Evolutionary conservation across 2,797 vertebrate genomes (phyloP).

Genomic region (Iguana delicatissima): DNA sequence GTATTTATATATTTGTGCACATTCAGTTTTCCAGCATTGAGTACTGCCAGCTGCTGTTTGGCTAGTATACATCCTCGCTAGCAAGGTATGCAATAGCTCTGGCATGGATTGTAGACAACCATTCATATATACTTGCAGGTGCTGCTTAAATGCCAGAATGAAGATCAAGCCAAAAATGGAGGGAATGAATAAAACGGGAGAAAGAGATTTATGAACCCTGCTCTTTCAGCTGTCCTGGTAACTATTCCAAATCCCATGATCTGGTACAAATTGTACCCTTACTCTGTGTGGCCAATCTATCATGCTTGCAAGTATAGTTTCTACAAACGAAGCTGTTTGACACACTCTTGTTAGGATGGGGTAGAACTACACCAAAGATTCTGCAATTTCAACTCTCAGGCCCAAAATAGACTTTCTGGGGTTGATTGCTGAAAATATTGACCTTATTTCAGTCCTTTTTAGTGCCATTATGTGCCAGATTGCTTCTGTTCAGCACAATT

Average conservation of each 20-base stretch:
- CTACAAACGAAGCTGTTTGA: not conserved
- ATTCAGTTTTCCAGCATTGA: slow-evolving; percentile 33
- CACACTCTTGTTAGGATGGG: not conserved
- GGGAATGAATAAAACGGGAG: slow-evolving; percentile 47
- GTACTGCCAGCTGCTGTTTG: slow-evolving; percentile 58
- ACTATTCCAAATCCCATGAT: slow-evolving; percentile 22
- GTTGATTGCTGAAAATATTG: not conserved
- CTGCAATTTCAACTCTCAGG: not conserved
- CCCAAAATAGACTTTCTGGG: not conserved
- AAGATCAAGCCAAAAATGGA: slow-evolving; percentile 37
- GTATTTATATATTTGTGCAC: not conserved
- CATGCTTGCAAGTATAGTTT: not conserved
- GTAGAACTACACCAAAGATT: not conserved
- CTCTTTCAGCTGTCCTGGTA: slow-evolving; percentile 28
- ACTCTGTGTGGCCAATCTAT: slow-evolving; percentile 5
- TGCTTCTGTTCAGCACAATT: not conserved
- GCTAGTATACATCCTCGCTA: slow-evolving; percentile 39
- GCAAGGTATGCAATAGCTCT: slow-evolving; percentile 16
- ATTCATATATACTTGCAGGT: slow-evolving; percentile 51
- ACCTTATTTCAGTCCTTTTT: not conserved
- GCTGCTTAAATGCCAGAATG: slow-evolving; percentile 55
- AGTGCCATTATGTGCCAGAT: not conserved
- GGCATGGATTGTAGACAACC: slow-evolving; percentile 42
- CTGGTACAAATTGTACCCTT: slow-evolving; percentile 11
- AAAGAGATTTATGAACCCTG: slow-evolving; percentile 47